A percentile compares a stretch with the other conserved stretches of the same genome.
Evolutionary conservation across 2,888 invertebrate species (phyloP).

Genomic region (Pycnomerus fuliginosus): DNA sequence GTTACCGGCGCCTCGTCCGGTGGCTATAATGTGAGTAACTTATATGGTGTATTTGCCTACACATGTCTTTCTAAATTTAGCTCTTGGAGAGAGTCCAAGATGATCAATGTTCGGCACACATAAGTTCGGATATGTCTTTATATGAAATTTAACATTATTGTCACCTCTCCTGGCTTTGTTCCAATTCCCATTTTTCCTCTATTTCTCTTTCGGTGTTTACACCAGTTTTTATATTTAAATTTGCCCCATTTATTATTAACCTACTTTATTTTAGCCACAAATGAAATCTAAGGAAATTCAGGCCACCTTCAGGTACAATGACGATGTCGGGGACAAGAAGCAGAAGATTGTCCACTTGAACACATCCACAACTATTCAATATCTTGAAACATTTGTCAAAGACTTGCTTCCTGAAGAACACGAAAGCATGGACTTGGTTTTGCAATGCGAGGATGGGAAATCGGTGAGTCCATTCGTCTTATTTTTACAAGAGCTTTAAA

Average conservation of each 20-base stretch:
- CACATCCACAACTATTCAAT: constrained; percentile 5
- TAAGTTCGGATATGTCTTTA: constrained; percentile 9
- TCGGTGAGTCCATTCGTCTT: constrained; percentile 6
- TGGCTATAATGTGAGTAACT: constrained; percentile 32
- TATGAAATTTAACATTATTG: constrained; percentile 10
- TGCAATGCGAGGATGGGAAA: constrained; percentile 14
- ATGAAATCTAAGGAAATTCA: constrained; percentile 6
- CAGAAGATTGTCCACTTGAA: constrained; percentile 7
- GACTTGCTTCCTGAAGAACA: constrained; percentile 4
- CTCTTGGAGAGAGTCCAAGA: constrained; percentile 37
- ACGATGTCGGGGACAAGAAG: constrained; percentile 10
- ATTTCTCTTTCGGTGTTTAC: too few species aligned
- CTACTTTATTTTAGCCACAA: constrained; percentile 5
- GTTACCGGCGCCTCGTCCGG: constrained; percentile 5
- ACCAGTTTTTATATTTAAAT: too few species aligned
- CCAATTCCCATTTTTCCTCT: too few species aligned
- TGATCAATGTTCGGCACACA: constrained; percentile 32
- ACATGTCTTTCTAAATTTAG: constrained; percentile 45
- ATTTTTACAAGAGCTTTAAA: too few species aligned
- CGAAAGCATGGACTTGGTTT: constrained; percentile 9
- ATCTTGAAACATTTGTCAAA: constrained; percentile 10
- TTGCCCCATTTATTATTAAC: too few species aligned
- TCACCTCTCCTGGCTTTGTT: constrained; percentile 3
- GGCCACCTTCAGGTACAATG: constrained; percentile 7
- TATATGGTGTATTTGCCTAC: constrained; percentile 36